Evolutionary conservation across 2,797 vertebrate species (phyloP), one percentile per base, ranked within the genome.

Genomic region (Novumbra hubbsi): DNA sequence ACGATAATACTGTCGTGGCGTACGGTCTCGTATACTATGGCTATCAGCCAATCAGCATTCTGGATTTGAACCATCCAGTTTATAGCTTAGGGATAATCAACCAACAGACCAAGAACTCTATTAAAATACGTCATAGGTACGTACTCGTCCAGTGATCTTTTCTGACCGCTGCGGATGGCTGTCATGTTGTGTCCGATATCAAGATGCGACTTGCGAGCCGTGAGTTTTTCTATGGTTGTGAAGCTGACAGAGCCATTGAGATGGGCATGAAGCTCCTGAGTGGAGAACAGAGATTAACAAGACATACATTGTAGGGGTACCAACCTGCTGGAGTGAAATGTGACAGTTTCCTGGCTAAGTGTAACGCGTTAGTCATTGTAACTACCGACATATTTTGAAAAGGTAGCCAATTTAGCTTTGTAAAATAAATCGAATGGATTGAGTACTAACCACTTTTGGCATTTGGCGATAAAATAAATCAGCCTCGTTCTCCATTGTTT

Each of bases 231-330:
- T 90, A 98, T 96, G 17, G 96, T 98, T 5, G 88, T 85, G 73
- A 84, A 90, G 86, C 98, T 99, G 85, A 99, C 96, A 1, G 95
- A 98, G 52, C 98, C 96, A 12, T 98, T 99, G 68, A 99, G 93
- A 80, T 99, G 98, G 30, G 97, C 97, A 30, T 99, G 98, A 55
- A 99, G 96, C 83, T 99, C 98, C 98, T 99, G 81, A 4, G 66
- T 45, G 30, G 28, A 71, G 15, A 74, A 72, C 7, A 19, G 84
- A 15, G 80, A 69, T 3, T 6, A 57, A 73, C 78, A 66, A 34
- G 78, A 80, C 73, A 3, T 71, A 84, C 63, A 73, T 89, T 82
- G 14, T 45, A 45, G 9, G 9, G 88, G 84, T 84, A 80, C 60
- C 19, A n/a, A 32, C 16, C 17, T 19, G 7, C 27, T 32, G 64